phyloP scores from a whole-genome alignment of 2,797 vertebrate species.

The Salmo trutta region DNA sequence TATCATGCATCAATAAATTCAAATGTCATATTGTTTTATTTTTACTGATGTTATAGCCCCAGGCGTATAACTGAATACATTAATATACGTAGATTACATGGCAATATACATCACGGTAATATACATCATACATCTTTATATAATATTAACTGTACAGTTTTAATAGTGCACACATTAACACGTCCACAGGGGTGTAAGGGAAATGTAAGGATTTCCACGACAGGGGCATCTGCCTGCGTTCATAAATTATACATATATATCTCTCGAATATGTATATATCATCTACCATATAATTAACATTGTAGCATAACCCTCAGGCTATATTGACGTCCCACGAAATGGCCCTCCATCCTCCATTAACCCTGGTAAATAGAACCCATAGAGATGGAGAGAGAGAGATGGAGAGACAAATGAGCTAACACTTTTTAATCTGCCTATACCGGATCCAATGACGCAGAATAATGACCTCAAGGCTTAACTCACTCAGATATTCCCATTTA shows the following conservation, averaged over 20 bases:
- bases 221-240: background rate
- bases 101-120: too few relatives aligned
- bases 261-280: constrained; percentile 23
- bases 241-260: background rate
- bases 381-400: background rate
- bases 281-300: constrained; percentile 29
- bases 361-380: constrained; percentile 31
- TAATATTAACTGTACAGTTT: too few relatives aligned
- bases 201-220: too few relatives aligned
- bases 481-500: background rate
- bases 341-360: constrained; percentile 50
- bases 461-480: background rate
- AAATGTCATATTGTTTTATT: too few relatives aligned
- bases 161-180: background rate
- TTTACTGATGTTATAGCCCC: too few relatives aligned
- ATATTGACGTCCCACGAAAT: constrained; percentile 17
- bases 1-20: too few relatives aligned
- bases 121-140: background rate
- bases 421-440: constrained; percentile 2
- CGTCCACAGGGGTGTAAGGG: background rate
- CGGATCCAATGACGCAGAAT: background rate
- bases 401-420: background rate
- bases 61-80: too few relatives aligned
- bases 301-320: constrained; percentile 31
- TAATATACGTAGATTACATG: too few relatives aligned